Evolutionary conservation across 2,797 vertebrate genomes (phyloP).

Genomic region (Ateles fusciceps): DNA sequence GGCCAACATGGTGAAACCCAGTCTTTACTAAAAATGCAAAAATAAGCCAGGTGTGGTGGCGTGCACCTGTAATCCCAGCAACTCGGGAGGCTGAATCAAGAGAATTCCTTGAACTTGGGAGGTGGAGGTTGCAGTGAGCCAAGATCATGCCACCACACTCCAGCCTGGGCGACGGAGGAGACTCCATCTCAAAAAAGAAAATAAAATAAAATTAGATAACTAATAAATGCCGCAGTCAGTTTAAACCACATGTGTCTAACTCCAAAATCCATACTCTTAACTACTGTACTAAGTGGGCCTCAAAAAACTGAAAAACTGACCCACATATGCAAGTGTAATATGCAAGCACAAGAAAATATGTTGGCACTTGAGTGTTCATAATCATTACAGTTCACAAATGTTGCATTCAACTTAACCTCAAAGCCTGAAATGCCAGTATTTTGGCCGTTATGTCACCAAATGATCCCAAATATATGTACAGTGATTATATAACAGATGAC

Average conservation of each 20-base stretch:
- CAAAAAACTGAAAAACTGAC: not conserved
- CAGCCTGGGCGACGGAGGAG: not conserved
- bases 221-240: not conserved
- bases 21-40: not conserved
- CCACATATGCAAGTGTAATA: not conserved
- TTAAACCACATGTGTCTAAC: not conserved
- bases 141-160: not conserved
- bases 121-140: not conserved
- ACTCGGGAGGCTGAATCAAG: not conserved
- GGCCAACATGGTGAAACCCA: not conserved
- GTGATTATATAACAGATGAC: not conserved
- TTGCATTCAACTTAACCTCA: not conserved
- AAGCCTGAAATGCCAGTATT: not conserved
- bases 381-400: not conserved
- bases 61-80: not conserved
- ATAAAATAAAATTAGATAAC: not conserved
- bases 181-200: not conserved
- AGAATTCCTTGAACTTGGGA: not conserved
- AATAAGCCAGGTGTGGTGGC: not conserved
- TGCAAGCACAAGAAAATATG: not conserved
- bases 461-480: not conserved
- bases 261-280: not conserved
- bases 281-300: not conserved
- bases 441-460: not conserved
- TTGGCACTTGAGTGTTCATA: not conserved